Evolutionary conservation across 2,113 vertebrate species (phyloP), one percentile per base, ranked within the genome.

Genomic region (Polypterus bichir): DNA sequence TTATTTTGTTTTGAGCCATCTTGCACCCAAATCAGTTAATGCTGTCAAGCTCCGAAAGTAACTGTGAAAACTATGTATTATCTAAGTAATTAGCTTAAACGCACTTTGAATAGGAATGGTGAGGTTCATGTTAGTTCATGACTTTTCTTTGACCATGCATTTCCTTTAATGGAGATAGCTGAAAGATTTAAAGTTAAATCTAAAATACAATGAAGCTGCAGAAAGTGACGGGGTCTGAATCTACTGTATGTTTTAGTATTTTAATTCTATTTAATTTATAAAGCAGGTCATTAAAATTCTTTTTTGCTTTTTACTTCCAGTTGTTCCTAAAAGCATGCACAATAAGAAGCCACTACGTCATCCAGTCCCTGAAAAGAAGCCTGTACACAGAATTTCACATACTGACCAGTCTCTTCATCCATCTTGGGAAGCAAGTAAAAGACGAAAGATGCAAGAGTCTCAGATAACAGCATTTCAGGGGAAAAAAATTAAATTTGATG

Each of bases 381-480:
- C 6, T 4, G 44, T 60, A 59, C 68, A 3, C n/a, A 73, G 66
- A 62, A 81, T 75, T 48, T 69, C 73, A n/a, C 62, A 53, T 46
- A 60, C 65, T 49, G 73, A 85, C 9, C 79, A 88, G 54, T 74
- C 87, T 5, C 88, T 99, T 75, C 96, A 99, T 81, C 96, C 96
- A 3, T 99, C 95, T 0, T 99, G 96, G 96, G 95, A 97, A 83
- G 96, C 95, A 52, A 99, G 96, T 76, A 87, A 72, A 68, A 92
- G 82, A 65, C 89, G 87, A 58, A 93, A 90, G 67, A 91, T 95
- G 60, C 91, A 97, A 63, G 83, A 87, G 11, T 86, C 89, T 70
- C 88, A 92, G 69, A 91, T 97, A 67, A 64, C 86, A 74, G 86
- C 81, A 56, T 99, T 98, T 77, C 91, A 95, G 64, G 96, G 96